Percentiles rank a stretch among this genome's conserved stretches.
phyloP scores from a whole-genome alignment of 2,888 invertebrate species.

The Drosophila parthenogenetica region DNA sequence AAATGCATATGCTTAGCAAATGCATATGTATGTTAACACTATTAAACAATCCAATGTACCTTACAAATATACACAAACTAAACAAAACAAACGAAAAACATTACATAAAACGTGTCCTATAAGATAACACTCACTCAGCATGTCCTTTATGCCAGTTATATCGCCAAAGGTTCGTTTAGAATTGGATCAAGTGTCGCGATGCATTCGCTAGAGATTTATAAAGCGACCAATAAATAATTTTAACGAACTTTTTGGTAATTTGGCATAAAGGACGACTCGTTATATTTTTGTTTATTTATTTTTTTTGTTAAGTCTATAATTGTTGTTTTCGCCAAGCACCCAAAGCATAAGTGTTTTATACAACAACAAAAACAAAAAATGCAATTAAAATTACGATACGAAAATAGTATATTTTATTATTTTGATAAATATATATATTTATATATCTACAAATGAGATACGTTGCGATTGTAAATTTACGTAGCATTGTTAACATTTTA shows the following conservation, averaged over 20 bases:
- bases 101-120: slow-evolving; percentile 6
- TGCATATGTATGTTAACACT: slow-evolving; percentile 52
- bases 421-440: slow-evolving; percentile 71
- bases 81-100: slow-evolving; percentile 13
- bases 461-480: slow-evolving; percentile 47
- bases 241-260: too few species aligned
- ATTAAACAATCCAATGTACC: slow-evolving; percentile 78
- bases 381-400: slow-evolving; percentile 44
- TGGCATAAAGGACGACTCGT: neutral
- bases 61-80: slow-evolving; percentile 48
- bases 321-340: slow-evolving; percentile 38
- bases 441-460: slow-evolving; percentile 27
- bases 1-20: slow-evolving; percentile 43
- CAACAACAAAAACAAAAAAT: slow-evolving; percentile 50
- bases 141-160: neutral
- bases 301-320: slow-evolving; percentile 8
- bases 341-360: slow-evolving; percentile 62
- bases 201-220: too few species aligned
- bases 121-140: slow-evolving; percentile 5
- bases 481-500: slow-evolving; percentile 62
- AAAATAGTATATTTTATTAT: slow-evolving; percentile 68
- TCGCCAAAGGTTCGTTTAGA: too few species aligned
- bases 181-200: too few species aligned
- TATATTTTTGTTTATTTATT: slow-evolving; percentile 15
- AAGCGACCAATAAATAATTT: too few species aligned